Percentiles rank a stretch among this genome's conserved stretches.
Conservation (phyloP, 2,888 invertebrate species). For the Oligia strigilis region DNA sequence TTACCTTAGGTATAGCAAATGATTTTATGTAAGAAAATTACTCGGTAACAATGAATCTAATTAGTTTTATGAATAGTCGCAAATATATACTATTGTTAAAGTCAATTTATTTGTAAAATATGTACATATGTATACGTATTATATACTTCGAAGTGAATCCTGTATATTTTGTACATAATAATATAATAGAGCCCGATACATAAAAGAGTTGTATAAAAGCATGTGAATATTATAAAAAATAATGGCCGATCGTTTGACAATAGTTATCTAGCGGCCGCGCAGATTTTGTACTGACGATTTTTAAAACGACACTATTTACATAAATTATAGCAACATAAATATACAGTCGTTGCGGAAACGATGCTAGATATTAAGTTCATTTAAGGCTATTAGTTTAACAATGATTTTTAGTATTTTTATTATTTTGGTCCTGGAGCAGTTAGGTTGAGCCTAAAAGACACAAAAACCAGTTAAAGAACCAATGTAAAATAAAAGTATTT, state of each 20-base stretch:
- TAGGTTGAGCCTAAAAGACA: neutral
- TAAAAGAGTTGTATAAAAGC: slow-evolving; percentile 7
- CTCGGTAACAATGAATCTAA: neutral
- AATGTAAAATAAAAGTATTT: neutral
- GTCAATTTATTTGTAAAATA: neutral
- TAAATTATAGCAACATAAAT: slow-evolving; percentile 30
- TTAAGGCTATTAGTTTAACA: neutral
- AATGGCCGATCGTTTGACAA: slow-evolving; percentile 47
- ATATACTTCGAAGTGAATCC: neutral
- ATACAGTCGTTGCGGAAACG: slow-evolving; percentile 32
- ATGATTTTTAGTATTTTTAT: neutral
- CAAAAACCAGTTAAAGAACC: too few relatives aligned
- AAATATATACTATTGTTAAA: slow-evolving; percentile 6
- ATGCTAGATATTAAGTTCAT: neutral
- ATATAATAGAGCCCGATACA: neutral
- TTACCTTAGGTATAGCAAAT: neutral
- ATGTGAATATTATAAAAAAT: slow-evolving; percentile 29
- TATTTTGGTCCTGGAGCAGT: neutral
- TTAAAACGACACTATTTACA: slow-evolving; percentile 40
- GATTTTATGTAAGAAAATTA: neutral
- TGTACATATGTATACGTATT: neutral
- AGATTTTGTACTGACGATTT: slow-evolving; percentile 29
- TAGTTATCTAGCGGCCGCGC: slow-evolving; percentile 39
- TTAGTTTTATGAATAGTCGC: neutral
- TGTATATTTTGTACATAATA: neutral